These are phyloP conservation scores for Cygnus atratus DNA, from an alignment of 2,113 vertebrate species.

Conservation along the genomic window DNA sequence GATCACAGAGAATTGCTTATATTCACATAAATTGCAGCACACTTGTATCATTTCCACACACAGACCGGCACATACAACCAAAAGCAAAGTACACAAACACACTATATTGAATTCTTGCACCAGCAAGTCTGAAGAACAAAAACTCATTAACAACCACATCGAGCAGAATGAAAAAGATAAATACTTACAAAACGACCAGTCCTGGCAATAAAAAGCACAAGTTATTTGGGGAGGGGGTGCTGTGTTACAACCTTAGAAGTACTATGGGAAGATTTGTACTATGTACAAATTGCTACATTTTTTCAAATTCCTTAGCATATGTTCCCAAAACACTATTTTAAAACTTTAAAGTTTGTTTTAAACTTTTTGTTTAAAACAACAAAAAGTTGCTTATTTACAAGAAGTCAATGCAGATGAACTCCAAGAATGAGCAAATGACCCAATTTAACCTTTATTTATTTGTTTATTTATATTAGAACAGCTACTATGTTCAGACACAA, in stretches of 20 bases:
- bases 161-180: background rate
- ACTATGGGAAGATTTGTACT: background rate
- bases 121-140: constrained; percentile 5
- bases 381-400: background rate
- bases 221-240: background rate
- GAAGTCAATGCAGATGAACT: background rate
- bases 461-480: background rate
- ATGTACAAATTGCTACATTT: background rate
- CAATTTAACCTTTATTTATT: background rate
- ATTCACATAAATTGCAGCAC: background rate
- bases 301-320: background rate
- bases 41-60: background rate
- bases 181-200: constrained; percentile 39
- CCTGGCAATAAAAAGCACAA: background rate
- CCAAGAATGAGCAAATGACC: background rate
- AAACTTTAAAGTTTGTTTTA: background rate
- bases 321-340: background rate
- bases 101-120: background rate
- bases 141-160: background rate
- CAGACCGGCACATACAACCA: background rate
- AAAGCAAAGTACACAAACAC: background rate
- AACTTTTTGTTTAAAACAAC: too few relatives aligned
- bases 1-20: background rate
- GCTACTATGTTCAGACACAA: background rate
- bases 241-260: background rate